phyloP scores from a whole-genome alignment of 2,888 invertebrate species.

The Tanypteryx hageni region DNA sequence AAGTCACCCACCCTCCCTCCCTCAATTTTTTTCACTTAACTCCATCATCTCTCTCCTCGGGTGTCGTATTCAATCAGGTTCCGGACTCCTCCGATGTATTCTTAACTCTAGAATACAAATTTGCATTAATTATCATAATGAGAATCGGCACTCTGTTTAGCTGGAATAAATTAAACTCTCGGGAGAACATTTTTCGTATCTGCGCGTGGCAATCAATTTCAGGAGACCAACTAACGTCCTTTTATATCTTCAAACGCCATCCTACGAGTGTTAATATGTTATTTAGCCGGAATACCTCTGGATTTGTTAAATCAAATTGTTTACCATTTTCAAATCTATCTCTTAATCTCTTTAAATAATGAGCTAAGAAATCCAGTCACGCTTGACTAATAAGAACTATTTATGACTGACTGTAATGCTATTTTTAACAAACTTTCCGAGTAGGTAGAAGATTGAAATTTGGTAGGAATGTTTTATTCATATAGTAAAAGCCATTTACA shows the following conservation, averaged over 20 bases:
- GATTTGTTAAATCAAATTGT: too few relatives aligned
- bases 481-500: too few relatives aligned
- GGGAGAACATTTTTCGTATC: conserved; percentile 19
- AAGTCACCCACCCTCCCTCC: neutral
- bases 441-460: too few relatives aligned
- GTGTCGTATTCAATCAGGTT: conserved; percentile 60
- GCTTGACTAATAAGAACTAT: too few relatives aligned
- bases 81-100: conserved; percentile 61
- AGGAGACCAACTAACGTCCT: neutral
- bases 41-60: conserved; percentile 30
- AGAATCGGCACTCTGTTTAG: conserved; percentile 48
- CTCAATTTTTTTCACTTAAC: neutral
- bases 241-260: neutral
- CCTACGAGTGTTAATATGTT: conserved; percentile 26
- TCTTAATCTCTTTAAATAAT: too few relatives aligned
- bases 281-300: neutral
- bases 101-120: conserved; percentile 62
- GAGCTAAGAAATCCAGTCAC: too few relatives aligned
- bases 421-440: too few relatives aligned
- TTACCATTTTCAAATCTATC: too few relatives aligned
- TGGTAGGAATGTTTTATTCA: too few relatives aligned
- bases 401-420: too few relatives aligned
- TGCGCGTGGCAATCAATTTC: conserved; percentile 47
- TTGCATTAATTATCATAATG: conserved; percentile 64
- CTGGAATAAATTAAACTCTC: conserved; percentile 58